Evolutionary conservation across 1,140 invertebrate species (phyloP).

Genomic region (Lysiphlebus fabarum): DNA sequence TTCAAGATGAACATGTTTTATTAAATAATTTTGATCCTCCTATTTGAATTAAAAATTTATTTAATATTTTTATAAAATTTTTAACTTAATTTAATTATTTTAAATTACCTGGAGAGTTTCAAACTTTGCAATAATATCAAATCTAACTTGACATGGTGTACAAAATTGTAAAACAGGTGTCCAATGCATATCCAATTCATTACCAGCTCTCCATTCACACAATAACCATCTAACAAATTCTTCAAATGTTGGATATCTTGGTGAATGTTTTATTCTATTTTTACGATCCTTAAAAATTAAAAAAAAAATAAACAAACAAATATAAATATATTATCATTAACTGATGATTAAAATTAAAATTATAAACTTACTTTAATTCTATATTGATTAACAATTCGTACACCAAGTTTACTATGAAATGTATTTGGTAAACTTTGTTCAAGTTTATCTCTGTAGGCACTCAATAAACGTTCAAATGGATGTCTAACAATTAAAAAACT

Average conservation of each 20-base stretch:
- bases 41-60: constrained; percentile 44
- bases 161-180: constrained; percentile 81
- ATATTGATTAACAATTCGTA: constrained; percentile 71
- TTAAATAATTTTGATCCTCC: constrained; percentile 81
- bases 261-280: constrained; percentile 43
- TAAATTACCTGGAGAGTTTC: constrained; percentile 71
- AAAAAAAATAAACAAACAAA: not conserved
- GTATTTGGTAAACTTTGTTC: constrained; percentile 76
- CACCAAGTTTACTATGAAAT: constrained; percentile 74
- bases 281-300: constrained; percentile 38
- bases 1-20: constrained; percentile 71
- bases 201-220: constrained; percentile 63
- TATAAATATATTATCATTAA: not conserved
- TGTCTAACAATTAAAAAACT: constrained; percentile 86
- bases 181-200: constrained; percentile 87
- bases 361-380: constrained; percentile 55
- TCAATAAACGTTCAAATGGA: constrained; percentile 84
- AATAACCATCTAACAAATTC: constrained; percentile 75
- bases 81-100: not conserved
- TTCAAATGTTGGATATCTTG: constrained; percentile 70
- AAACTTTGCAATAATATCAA: constrained; percentile 85
- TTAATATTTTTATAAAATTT: not conserved
- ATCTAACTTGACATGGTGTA: constrained; percentile 84
- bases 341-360: not conserved
- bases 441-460: constrained; percentile 87